A percentile compares a stretch with the other conserved stretches of the same genome.
phyloP scores from a whole-genome alignment of 2,888 invertebrate species.

The Hipparchia semele region DNA sequence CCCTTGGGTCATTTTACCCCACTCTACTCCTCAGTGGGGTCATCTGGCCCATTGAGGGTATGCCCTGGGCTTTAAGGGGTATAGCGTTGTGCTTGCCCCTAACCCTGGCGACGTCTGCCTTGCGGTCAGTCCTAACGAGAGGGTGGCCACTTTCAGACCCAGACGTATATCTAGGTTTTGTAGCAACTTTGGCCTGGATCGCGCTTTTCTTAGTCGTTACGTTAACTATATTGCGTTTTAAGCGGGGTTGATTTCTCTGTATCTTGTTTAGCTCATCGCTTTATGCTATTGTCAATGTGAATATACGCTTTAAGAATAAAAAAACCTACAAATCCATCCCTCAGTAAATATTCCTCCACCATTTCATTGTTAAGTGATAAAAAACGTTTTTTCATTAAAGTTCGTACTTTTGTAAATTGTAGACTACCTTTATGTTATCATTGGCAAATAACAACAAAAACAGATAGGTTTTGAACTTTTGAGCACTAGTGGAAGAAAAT shows the following conservation, averaged over 20 bases:
- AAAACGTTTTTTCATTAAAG: background rate
- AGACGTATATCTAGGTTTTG: conserved; percentile 94
- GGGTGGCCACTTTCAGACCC: conserved; percentile 93
- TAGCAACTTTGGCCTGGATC: conserved; percentile 94
- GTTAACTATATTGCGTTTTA: conserved; percentile 90
- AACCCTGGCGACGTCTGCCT: conserved; percentile 95
- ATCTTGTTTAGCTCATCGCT: conserved; percentile 3
- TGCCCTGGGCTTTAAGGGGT: conserved; percentile 93
- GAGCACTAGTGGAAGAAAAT: background rate
- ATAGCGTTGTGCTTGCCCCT: conserved; percentile 93
- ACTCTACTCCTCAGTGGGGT: conserved; percentile 96
- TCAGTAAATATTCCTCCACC: background rate
- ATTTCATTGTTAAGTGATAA: background rate
- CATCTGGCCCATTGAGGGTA: conserved; percentile 98
- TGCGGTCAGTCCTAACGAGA: conserved; percentile 92
- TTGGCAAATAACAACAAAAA: background rate
- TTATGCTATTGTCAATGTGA: conserved; percentile 20
- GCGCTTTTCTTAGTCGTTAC: conserved; percentile 91
- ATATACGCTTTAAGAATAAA: conserved; percentile 18
- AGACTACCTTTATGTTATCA: background rate
- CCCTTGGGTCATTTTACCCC: conserved; percentile 97
- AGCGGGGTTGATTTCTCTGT: conserved; percentile 90
- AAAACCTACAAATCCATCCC: background rate
- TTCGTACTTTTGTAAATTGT: background rate
- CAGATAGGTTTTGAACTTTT: background rate